Evolutionary conservation across 35 echinoderm and acorn worm species (phyloP), one percentile per base, ranked within the genome.

Genomic region (Heliocidaris tuberculata): DNA sequence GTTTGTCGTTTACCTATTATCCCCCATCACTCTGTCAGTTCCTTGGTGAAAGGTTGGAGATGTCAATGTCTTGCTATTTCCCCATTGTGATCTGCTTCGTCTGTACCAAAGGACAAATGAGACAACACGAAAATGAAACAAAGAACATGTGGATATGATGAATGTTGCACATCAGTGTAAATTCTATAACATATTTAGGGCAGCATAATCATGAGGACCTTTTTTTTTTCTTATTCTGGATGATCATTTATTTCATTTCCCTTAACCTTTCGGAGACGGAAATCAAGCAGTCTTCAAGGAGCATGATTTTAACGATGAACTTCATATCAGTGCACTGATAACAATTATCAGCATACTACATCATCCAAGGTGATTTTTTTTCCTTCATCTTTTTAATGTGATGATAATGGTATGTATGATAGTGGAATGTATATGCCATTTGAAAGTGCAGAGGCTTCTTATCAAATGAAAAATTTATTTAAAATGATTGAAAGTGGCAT

Each of bases 31-130:
- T 70, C 27, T 78, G 65, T 78, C 65, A 27, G 65, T 78, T 78
- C 7, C 65, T 78, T 27, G 21, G 17, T 78, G 65, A n/a, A n/a
- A 78, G 65, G 65, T 19, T 78, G 27, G 65, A 0, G 24, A 24
- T 48, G 50, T 93, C 91, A 93, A 59, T 93, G 91, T 93, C 91
- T 16, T 59, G 91, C 10, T 11, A 93, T 49, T 30, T 93, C 91
- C 30, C 91, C 91, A 93, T 93, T 93, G 91, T 93, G 91, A 30
- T 93, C 91, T 59, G 91, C 48, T 93, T 93, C 91, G 50, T 93
- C 91, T 93, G 91, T 52, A 47, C 47, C 8, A 19, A 48, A 89
- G 31, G 24, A 27, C 59, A 78, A 27, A 10, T 60, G 24, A 78
- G 27, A 78, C 21, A 78, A 78, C 27, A 24, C 15, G 27, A 78